Evolutionary conservation across 53 echinoderm and acorn worm species (phyloP), one percentile per base, ranked within the genome.

Genomic region (Arbacia lixula): DNA sequence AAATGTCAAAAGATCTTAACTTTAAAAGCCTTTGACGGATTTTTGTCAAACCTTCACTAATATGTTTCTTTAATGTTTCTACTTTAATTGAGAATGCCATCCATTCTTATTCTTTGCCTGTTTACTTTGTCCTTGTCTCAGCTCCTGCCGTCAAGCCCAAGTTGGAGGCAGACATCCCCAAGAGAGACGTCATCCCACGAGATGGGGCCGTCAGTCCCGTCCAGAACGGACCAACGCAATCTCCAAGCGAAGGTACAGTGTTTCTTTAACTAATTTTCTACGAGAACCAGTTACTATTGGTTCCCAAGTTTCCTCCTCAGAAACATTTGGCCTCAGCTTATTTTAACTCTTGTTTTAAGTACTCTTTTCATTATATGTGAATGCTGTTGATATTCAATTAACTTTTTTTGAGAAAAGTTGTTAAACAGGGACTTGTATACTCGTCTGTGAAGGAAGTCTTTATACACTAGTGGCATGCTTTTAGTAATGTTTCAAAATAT

Each of bases 121-220:
- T 49, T 34, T 57, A 24, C 1, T 57, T 43, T 76, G 66, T 60
- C 71, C 21, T 34, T 75, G 58, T 21, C 50, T 77, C 53, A 88
- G 85, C 67, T 36, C 68, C 85, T 12, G 83, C 68, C 39, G 36
- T 64, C 62, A 81, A 81, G 50, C 50, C 63, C 19, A 62, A 62
- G 50, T 41, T 43, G 17, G 63, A 81, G 46, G 86, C 79, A 50
- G 67, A 84, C n/a, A 90, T 89, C 27, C 98, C 94, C 3, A 88
- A 86, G 26, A 92, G 85, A 43, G 98, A 92, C 69, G 90, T 86
- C 12, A 97, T 97, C 12, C 86, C 92, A 8, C 69, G 98, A 79
- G 98, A 97, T 86, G 92, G 92, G 4, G 76, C 82, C 1, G 64
- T 64, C 14, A 81, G 82, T 41, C 82, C 82, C 3, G 50, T 43